phyloP scores from a whole-genome alignment of 2,113 vertebrate genomes.

The Takifugu flavidus region DNA sequence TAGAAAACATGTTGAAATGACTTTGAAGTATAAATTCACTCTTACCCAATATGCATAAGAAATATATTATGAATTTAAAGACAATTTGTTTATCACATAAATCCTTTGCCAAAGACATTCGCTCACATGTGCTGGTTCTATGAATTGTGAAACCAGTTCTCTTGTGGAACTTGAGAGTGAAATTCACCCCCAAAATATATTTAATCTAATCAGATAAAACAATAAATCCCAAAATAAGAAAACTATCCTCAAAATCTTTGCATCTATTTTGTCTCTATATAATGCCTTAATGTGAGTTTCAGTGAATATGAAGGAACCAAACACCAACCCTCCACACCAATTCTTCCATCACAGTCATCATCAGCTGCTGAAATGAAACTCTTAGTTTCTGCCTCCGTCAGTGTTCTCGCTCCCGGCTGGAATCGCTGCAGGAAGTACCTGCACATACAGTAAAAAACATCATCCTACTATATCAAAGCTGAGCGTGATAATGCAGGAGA shows the following conservation, averaged over 20 bases:
- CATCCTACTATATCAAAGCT: constrained; percentile 35
- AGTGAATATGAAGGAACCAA: constrained; percentile 22
- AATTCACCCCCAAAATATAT: too few relatives aligned
- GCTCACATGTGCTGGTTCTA: too few relatives aligned
- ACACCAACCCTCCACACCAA: constrained; percentile 87
- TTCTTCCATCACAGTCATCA: constrained; percentile 88
- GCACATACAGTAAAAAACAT: constrained; percentile 3
- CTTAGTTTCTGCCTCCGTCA: constrained; percentile 87
- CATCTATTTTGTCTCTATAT: constrained; percentile 7
- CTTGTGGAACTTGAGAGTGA: too few relatives aligned
- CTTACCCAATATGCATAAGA: too few relatives aligned
- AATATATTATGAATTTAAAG: too few relatives aligned
- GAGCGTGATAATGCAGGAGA: constrained; percentile 41
- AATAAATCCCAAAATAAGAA: too few relatives aligned
- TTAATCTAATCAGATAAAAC: too few relatives aligned
- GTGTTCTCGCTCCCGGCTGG: constrained; percentile 79
- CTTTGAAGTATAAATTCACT: background rate
- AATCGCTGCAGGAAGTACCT: constrained; percentile 95
- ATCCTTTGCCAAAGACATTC: too few relatives aligned
- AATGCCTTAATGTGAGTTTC: background rate
- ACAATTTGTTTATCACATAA: too few relatives aligned
- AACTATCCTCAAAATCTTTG: background rate
- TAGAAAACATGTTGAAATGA: constrained; percentile 8
- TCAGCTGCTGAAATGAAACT: constrained; percentile 85
- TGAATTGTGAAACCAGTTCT: too few relatives aligned